A percentile compares a stretch with the other conserved stretches of the same genome.
Conservation (phyloP, 2,113 vertebrate species). For the Mystacornis crossleyi region DNA sequence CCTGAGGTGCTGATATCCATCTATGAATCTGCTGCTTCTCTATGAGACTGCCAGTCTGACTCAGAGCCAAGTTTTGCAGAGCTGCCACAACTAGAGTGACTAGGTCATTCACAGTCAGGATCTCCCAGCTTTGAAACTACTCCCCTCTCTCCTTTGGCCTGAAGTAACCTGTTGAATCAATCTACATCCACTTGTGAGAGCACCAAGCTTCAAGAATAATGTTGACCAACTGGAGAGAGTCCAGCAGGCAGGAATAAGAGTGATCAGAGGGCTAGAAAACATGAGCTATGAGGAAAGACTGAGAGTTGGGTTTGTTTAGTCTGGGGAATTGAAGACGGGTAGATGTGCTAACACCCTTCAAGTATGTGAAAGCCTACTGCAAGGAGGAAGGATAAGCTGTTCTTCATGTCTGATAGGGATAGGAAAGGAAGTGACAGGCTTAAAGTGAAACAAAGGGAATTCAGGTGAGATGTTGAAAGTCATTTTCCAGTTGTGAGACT, state of each 20-base stretch:
- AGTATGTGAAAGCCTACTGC: neutral
- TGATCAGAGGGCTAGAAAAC: neutral
- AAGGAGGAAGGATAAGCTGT: neutral
- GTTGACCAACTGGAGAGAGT: constrained; percentile 24
- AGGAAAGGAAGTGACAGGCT: neutral
- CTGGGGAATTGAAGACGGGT: neutral
- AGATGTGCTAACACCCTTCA: neutral
- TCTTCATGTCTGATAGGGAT: neutral
- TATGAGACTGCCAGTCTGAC: neutral
- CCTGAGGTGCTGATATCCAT: neutral
- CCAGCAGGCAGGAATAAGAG: neutral
- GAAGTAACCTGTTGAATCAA: neutral
- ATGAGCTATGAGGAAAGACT: constrained; percentile 17
- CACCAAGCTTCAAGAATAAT: neutral
- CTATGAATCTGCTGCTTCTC: neutral
- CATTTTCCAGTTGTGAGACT: neutral
- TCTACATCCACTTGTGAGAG: neutral
- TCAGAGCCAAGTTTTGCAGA: neutral
- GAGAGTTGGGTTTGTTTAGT: constrained; percentile 37
- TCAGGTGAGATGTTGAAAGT: neutral
- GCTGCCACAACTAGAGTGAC: neutral
- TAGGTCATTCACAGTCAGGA: neutral
- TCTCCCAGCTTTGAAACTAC: neutral
- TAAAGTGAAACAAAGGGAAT: neutral
- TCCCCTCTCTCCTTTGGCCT: neutral